These are phyloP conservation scores for Papilio polytes DNA, from an alignment of 1,140 invertebrate genomes.

Conservation along the genomic window DNA sequence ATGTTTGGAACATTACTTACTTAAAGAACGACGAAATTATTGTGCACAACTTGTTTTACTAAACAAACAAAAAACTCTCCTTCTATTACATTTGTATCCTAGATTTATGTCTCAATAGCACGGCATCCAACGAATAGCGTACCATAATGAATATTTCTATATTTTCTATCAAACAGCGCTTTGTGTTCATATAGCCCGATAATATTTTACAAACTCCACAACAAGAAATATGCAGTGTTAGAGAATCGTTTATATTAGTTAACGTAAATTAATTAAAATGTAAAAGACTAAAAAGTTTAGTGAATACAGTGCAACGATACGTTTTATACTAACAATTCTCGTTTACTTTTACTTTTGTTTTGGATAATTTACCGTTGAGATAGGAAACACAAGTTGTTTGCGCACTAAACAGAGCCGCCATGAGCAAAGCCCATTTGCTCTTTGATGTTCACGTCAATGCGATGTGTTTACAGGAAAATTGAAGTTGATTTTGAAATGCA, in stretches of 20 bases:
- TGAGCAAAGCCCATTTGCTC: background rate
- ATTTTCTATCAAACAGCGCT: too few species aligned
- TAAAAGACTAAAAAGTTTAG: too few species aligned
- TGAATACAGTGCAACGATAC: too few species aligned
- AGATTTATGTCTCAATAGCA: constrained; percentile 4
- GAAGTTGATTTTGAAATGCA: constrained; percentile 12
- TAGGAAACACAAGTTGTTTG: constrained; percentile 18
- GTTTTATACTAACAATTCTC: too few species aligned
- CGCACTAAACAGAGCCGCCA: background rate
- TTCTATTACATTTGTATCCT: background rate
- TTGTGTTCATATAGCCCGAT: too few species aligned
- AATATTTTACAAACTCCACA: too few species aligned
- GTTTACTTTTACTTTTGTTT: background rate
- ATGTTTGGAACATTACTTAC: background rate
- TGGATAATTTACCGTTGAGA: background rate
- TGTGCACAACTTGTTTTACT: background rate
- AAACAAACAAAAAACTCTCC: background rate
- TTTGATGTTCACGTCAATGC: constrained; percentile 22
- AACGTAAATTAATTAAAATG: too few species aligned
- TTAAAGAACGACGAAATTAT: background rate
- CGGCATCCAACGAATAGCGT: background rate
- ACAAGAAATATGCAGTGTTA: too few species aligned
- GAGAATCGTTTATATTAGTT: too few species aligned
- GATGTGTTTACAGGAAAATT: constrained; percentile 14
- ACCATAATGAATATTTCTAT: background rate